phyloP scores from a whole-genome alignment of 2,888 invertebrate species.

The Acholoe squamosa region DNA sequence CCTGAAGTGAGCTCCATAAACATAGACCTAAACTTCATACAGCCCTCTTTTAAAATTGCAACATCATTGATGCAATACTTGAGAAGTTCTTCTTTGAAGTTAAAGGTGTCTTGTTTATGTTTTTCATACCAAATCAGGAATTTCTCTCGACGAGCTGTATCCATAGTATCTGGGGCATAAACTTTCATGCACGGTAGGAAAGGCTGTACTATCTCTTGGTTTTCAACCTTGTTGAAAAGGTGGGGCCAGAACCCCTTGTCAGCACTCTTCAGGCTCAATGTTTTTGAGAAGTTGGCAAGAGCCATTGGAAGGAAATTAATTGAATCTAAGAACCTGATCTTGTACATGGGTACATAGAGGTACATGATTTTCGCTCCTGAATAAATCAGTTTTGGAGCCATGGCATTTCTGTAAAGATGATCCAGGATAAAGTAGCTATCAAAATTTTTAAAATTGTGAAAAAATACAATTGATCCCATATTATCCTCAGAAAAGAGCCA shows the following conservation, averaged over 20 bases:
- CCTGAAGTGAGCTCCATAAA: background rate
- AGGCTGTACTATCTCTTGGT: background rate
- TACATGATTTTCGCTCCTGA: background rate
- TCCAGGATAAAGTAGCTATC: slow-evolving; percentile 16
- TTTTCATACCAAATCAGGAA: background rate
- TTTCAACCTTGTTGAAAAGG: background rate
- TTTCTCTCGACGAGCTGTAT: background rate
- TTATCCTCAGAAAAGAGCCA: background rate
- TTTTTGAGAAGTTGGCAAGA: too few relatives aligned
- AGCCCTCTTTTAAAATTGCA: background rate
- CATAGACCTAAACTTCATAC: background rate
- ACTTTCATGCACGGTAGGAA: background rate
- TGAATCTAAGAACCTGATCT: slow-evolving; percentile 9
- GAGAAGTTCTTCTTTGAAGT: background rate
- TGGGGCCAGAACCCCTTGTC: background rate
- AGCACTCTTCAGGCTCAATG: too few relatives aligned
- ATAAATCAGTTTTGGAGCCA: background rate
- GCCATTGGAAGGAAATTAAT: too few relatives aligned
- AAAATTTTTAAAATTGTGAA: slow-evolving; percentile 26
- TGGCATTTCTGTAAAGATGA: background rate
- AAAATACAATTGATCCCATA: background rate
- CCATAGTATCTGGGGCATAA: background rate
- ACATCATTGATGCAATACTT: background rate
- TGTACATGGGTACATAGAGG: background rate
- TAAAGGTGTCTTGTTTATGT: background rate